A percentile compares a stretch with the other conserved stretches of the same genome.
These are phyloP conservation scores for Tetranychus piercei DNA, from an alignment of 2,888 invertebrate species.

Conservation along the genomic window DNA sequence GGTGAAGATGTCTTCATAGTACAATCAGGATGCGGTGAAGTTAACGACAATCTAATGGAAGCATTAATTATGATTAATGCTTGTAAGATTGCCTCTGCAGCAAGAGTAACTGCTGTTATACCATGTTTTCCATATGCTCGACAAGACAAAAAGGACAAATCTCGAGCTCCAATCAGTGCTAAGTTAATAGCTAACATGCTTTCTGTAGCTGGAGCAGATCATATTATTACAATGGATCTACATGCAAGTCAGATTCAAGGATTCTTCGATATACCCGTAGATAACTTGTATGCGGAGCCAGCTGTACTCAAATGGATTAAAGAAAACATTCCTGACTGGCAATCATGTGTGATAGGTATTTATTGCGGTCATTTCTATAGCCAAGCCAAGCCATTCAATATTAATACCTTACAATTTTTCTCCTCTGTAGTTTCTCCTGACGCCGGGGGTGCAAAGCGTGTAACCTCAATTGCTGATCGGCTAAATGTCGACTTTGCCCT, in stretches of 20 bases:
- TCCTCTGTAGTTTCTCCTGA: conserved; percentile 57
- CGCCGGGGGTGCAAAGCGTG: conserved; percentile 83
- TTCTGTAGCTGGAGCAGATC: conserved; percentile 82
- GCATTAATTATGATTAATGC: conserved; percentile 89
- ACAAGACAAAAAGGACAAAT: conserved; percentile 91
- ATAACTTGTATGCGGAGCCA: conserved; percentile 86
- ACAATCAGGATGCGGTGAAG: conserved; percentile 80
- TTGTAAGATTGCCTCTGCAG: conserved; percentile 86
- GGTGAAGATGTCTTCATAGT: conserved; percentile 94
- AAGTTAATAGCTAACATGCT: conserved; percentile 88
- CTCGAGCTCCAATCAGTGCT: conserved; percentile 82
- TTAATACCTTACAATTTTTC: too few species aligned
- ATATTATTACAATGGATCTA: conserved; percentile 91
- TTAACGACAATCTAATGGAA: conserved; percentile 90
- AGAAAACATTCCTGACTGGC: conserved; percentile 81
- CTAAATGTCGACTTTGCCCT: conserved; percentile 86
- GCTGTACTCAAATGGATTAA: conserved; percentile 88
- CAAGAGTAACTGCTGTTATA: conserved; percentile 79
- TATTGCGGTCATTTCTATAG: not conserved
- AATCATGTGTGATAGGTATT: conserved; percentile 60
- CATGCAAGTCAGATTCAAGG: conserved; percentile 93
- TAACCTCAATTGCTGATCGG: conserved; percentile 71
- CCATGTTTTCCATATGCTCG: conserved; percentile 89
- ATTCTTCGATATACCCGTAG: conserved; percentile 90
- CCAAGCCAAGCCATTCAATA: not conserved